Base-by-base conservation (phyloP, 2,888 invertebrate genomes). In the Melikaiella ostensackeni region DNA sequence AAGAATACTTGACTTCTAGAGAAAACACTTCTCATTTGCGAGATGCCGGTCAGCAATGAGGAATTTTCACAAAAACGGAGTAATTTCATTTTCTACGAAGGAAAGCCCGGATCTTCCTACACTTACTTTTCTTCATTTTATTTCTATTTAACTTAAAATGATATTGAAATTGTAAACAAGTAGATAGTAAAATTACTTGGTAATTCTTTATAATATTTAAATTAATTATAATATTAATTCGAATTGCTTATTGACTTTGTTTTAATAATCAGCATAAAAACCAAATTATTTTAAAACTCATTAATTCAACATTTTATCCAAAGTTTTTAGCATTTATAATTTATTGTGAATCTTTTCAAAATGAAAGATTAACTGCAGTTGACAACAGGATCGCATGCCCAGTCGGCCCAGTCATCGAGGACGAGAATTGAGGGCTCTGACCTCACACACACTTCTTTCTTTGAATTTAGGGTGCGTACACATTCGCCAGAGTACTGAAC, bases 371-470 rank as follows among this genome's bases (percentile, higher is more conserved):
- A 16, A 21, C 33, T 13, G 33, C 64, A 35, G 64, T 64, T 64
- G 64, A 64, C 64, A 64, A 35, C 35, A 64, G 38, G 64, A 38
- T 38, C 42, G 9, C 19, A 66, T 42, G 24, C 16, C 24, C 24
- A 19, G 19, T 76, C 76, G 59, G 24, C 16, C 24, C 24, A 19
- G 19, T 76, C 76, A 59, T 74, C 42, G 77, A 77, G 50, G 62
- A 66, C 27, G 24, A 70, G 73, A 62, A 75, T 57, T 27, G 80
- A 79, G 80, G 79, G 75, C 80, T 79, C 77, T 80, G 80, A 80
- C 78, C 79, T 79, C 77, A 75, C 75, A 75, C 77, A 77, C 77
- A 24, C 66, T 46, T 46, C 42, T 66, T 66, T 66, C 64, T 66
- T 66, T 66, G 19, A 66, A 38, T 66, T 66, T 42, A 66, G 66